These are phyloP conservation scores for Leptodactylus fuscus DNA, from an alignment of 2,113 vertebrate species.

Conservation along the genomic window DNA sequence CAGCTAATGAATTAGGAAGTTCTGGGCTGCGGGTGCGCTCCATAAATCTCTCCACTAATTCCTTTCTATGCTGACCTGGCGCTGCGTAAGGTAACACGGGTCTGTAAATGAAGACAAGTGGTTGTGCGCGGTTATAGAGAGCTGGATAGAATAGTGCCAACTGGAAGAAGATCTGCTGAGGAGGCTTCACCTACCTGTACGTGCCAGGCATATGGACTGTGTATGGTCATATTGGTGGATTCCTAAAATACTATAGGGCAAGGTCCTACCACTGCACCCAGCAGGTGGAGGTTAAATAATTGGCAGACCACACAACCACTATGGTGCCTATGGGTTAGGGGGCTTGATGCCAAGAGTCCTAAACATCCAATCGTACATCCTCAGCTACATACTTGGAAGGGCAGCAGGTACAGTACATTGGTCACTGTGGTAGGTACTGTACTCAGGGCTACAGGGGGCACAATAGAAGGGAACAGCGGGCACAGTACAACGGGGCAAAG, in stretches of 20 bases:
- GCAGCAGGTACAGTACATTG: too few relatives aligned
- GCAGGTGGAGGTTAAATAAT: too few relatives aligned
- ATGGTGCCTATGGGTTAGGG: too few relatives aligned
- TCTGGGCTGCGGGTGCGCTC: not conserved
- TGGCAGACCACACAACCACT: too few relatives aligned
- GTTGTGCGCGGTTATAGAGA: not conserved
- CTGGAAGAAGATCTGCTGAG: not conserved
- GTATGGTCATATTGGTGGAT: too few relatives aligned
- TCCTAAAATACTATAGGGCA: too few relatives aligned
- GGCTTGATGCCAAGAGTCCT: too few relatives aligned
- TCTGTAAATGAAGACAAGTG: not conserved
- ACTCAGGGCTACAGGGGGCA: not conserved
- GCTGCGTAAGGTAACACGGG: not conserved
- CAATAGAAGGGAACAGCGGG: not conserved
- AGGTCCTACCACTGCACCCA: too few relatives aligned
- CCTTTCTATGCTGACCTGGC: constrained; percentile 8
- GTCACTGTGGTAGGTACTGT: not conserved
- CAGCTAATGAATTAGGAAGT: not conserved
- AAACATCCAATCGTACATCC: too few relatives aligned
- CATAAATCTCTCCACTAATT: constrained; percentile 4
- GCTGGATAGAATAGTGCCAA: not conserved
- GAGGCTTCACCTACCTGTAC: not conserved
- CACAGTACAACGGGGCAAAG: not conserved
- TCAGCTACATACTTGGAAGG: too few relatives aligned
- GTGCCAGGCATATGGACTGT: not conserved